Evolutionary conservation across 2,797 vertebrate species (phyloP).

Genomic region (Florisuga fusca): DNA sequence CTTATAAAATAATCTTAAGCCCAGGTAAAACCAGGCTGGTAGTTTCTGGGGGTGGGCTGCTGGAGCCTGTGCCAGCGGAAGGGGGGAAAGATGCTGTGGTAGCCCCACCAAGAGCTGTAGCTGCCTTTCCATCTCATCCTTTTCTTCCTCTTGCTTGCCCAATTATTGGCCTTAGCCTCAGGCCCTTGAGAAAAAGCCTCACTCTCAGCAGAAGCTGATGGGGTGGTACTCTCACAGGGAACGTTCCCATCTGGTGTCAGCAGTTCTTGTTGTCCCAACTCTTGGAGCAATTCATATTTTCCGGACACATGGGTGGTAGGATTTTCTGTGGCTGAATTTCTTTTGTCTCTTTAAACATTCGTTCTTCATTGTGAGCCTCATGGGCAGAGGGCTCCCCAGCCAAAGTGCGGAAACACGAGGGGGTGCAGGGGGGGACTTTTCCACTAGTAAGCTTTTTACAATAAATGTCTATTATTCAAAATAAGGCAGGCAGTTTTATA

Average conservation of each 20-base stretch:
- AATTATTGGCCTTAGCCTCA: neutral
- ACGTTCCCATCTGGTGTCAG: conserved; percentile 29
- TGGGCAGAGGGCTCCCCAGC: conserved; percentile 36
- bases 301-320: conserved; percentile 55
- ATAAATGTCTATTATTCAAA: conserved; percentile 77
- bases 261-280: neutral
- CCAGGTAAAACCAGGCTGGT: neutral
- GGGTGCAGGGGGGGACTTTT: conserved; percentile 6
- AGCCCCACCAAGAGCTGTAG: neutral
- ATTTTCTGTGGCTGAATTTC: conserved; percentile 25
- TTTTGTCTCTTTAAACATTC: conserved; percentile 36
- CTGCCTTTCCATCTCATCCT: neutral
- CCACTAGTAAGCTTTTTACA: conserved; percentile 57
- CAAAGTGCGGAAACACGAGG: conserved; percentile 25
- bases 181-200: neutral
- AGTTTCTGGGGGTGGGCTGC: conserved; percentile 19
- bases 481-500: conserved; percentile 78
- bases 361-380: conserved; percentile 51
- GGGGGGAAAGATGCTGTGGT: neutral
- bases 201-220: neutral
- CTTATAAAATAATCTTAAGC: neutral
- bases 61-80: neutral
- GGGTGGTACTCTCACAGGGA: neutral
- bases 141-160: neutral
- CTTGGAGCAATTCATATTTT: conserved; percentile 46